Base-by-base conservation (phyloP, 2,888 invertebrate species). In the Odontocerum albicorne region DNA sequence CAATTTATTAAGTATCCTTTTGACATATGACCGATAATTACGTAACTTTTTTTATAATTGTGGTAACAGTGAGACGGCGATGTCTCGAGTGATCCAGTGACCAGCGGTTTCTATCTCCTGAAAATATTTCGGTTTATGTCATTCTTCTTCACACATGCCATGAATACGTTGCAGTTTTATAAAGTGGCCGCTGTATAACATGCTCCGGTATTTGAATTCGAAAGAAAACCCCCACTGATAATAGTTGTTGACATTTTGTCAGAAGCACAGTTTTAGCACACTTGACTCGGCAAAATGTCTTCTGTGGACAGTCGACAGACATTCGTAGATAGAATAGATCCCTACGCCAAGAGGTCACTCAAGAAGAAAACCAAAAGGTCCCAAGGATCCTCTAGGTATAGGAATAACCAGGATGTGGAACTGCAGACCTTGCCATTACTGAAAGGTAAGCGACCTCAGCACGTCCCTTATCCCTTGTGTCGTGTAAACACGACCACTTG, bases 321-420 rank as follows among this genome's bases (percentile, higher is more conserved):
- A 75, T 93, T 96, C 84, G 96, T 96, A 81, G 97, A 98, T 85
- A 92, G 96, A 80, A 97, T 98, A 83, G 98, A 98, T 84, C 98
- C 98, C 70, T 98, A 98, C 81, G 92, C 94, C 68, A 98, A 97
- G 84, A 87, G 96, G 75, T 96, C 97, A 69, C 80, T 96, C 69
- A 95, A 96, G 83, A 95, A 97, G 84, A 96, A 98, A 80, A 93
- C 94, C 72, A 96, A 95, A 83, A 93, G 95, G 80, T 96, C 96
- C 72, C 97, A 98, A 81, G 98, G 98, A 68, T 97, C 97, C 68
- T 98, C 98, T 64, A 87, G 98, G 69, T 99, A 98, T 80, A 89
- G 97, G 74, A 95, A 96, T 74, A 95, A 96, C 70, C 95, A 95
- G 79, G 96, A 97, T 77, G 94, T 96, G 67, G 98, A 99, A 78